A percentile compares a stretch with the other conserved stretches of the same genome.
phyloP scores from a whole-genome alignment of 2,113 vertebrate species.

The Equus przewalskii region DNA sequence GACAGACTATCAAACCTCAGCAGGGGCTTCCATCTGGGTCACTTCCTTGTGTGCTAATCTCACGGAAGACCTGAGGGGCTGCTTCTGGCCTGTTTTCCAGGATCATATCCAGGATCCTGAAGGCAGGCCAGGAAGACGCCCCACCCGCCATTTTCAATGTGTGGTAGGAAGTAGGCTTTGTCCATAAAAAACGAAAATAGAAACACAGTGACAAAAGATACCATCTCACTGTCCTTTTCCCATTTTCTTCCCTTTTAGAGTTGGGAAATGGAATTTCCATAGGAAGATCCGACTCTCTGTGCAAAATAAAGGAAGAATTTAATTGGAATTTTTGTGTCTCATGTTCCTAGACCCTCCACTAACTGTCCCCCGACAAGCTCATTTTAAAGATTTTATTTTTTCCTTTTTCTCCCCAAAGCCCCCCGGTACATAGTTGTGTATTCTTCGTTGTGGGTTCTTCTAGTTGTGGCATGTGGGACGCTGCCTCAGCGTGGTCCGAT shows the following conservation, averaged over 20 bases:
- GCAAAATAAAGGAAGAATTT: neutral
- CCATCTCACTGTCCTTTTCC: neutral
- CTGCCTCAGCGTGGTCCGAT: too few species aligned
- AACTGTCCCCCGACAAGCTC: neutral
- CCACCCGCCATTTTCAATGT: neutral
- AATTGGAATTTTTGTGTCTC: neutral
- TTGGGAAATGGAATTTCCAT: neutral
- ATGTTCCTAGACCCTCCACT: neutral
- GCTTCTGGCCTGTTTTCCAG: conserved; percentile 36
- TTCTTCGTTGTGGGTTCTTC: too few species aligned
- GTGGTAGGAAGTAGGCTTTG: neutral
- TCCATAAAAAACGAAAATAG: conserved; percentile 14
- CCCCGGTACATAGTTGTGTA: too few species aligned
- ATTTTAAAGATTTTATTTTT: neutral
- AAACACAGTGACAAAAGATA: neutral
- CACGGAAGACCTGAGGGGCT: neutral
- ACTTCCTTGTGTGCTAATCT: neutral
- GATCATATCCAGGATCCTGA: neutral
- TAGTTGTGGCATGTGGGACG: too few species aligned
- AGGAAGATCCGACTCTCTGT: neutral
- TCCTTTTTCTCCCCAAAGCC: too few species aligned
- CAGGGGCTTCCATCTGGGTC: neutral
- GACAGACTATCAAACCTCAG: too few species aligned
- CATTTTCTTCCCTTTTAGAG: neutral
- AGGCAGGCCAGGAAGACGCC: neutral